Conservation (phyloP, 2,888 invertebrate genomes). For the Odontomyia ornata region DNA sequence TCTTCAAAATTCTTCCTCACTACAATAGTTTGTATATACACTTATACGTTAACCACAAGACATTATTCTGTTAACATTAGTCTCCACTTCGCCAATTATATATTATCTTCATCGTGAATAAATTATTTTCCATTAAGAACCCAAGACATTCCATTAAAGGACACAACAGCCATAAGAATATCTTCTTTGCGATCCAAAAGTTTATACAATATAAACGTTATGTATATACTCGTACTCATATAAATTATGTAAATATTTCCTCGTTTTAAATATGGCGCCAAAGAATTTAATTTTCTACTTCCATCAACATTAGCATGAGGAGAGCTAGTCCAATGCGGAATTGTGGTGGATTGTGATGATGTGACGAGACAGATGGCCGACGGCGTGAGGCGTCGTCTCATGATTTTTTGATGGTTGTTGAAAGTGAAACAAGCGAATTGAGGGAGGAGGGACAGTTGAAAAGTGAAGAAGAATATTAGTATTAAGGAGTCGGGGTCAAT, state of each 20-base stretch:
- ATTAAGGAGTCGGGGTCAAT: background rate
- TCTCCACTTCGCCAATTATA: background rate
- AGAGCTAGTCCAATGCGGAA: background rate
- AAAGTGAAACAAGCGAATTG: background rate
- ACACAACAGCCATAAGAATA: background rate
- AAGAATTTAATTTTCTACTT: conserved; percentile 24
- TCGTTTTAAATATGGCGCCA: conserved; percentile 15
- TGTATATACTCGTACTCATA: no score
- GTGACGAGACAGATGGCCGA: no score
- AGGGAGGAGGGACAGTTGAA: background rate
- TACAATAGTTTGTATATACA: background rate
- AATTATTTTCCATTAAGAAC: background rate
- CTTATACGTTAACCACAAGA: background rate
- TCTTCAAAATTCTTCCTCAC: background rate
- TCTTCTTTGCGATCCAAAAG: background rate
- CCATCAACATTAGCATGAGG: background rate
- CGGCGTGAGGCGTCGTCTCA: no score
- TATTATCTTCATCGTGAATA: background rate
- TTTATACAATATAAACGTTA: background rate
- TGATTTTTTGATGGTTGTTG: no score
- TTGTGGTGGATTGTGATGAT: no score
- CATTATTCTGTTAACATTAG: background rate
- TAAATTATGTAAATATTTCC: background rate
- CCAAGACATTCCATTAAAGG: background rate
- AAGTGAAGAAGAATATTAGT: background rate